A percentile compares a stretch with the other conserved stretches of the same genome.
Evolutionary conservation across 2,797 vertebrate genomes (phyloP).

Genomic region (Chrysocyon brachyurus): DNA sequence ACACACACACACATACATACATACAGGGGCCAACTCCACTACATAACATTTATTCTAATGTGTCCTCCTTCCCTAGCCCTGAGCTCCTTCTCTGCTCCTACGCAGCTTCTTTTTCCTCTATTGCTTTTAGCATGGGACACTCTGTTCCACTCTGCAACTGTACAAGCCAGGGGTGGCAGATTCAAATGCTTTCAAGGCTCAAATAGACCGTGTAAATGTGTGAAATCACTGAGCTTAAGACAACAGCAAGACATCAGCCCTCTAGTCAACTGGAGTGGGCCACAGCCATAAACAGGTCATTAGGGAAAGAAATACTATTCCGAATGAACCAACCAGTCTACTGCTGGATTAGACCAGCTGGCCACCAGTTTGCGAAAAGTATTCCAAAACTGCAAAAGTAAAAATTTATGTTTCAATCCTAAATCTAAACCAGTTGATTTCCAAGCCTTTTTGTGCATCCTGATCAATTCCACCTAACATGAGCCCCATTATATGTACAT

Average conservation of each 20-base stretch:
- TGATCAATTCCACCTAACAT: background rate
- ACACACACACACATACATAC: no score
- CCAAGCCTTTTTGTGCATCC: background rate
- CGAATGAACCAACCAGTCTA: background rate
- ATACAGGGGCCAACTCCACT: background rate
- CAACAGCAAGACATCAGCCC: background rate
- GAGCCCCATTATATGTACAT: background rate
- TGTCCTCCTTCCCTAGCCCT: background rate
- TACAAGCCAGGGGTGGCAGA: background rate
- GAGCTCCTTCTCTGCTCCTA: background rate
- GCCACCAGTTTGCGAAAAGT: background rate
- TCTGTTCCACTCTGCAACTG: background rate
- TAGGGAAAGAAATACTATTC: background rate
- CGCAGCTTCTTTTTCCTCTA: background rate
- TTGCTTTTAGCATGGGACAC: background rate
- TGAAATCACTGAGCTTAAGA: conserved; percentile 17
- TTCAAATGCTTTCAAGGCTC: background rate
- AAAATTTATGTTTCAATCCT: conserved; percentile 4
- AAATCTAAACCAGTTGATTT: background rate
- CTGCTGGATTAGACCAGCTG: background rate
- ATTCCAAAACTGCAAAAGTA: background rate
- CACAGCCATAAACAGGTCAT: background rate
- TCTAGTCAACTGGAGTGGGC: background rate
- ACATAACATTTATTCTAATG: background rate
- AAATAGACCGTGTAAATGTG: background rate